Evolutionary conservation across 2,113 vertebrate genomes (phyloP), one percentile per base, ranked within the genome.

Genomic region (Pelobates fuscus): DNA sequence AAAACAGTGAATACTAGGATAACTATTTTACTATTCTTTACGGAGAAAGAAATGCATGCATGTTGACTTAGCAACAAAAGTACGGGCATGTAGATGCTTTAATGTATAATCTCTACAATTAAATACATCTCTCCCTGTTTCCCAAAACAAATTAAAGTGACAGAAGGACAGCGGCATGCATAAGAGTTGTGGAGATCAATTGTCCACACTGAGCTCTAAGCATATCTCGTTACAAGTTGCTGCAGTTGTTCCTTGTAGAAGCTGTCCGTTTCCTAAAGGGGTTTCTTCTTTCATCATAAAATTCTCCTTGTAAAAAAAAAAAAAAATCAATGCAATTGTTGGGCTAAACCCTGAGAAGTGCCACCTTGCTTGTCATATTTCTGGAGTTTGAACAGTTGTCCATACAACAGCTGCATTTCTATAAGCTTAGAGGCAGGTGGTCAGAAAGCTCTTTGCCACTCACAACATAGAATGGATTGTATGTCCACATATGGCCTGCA

Each of bases 351-450:
- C 85, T 80, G 85, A 82, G 84, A 88, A 90, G 86, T 84, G 86
- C 86, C 90, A 90, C 87, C 83, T 92, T 87, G 78, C 78, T 86
- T 83, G 84, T 87, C 2, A 37, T 85, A 87, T 89, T 90, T 88
- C 85, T 85, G 84, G 82, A 90, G 87, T 88, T 89, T 85, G 87
- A 90, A 93, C 95, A 98, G 95, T 94, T 98, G 96, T 93, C 89
- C 77, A 27, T 80, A 84, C 78, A 90, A 94, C 97, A 98, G 96
- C 95, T 99, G 96, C 92, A 84, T 81, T 83, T 86, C 84, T 86
- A 78, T 82, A 86, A 89, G 86, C 88, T 81, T 80, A 76, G 87
- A 14, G 92, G 93, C 93, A 91, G 94, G 91, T 93, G 93, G 92
- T 87, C 79, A 80, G 89, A 90, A 91, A 92, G 83, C 85, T 86